Conservation (phyloP, 1,140 invertebrate genomes). For the Euschistus heros region DNA sequence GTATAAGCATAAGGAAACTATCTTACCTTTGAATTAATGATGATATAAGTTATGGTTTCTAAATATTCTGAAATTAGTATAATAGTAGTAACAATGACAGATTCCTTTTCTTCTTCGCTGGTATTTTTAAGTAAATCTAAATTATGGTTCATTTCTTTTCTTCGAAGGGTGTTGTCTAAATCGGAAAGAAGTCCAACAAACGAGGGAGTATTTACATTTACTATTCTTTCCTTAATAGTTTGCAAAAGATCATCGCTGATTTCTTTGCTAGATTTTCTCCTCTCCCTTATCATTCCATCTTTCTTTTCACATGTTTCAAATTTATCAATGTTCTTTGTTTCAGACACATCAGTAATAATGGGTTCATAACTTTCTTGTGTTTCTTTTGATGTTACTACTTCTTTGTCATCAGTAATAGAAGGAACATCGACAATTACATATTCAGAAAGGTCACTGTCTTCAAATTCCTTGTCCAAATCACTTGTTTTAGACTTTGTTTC, state of each 20-base stretch:
- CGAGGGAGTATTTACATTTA: background rate
- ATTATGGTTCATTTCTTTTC: slow-evolving; percentile 31
- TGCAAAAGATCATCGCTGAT: background rate
- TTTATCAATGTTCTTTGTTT: no score
- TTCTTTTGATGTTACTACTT: no score
- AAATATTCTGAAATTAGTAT: slow-evolving; percentile 22
- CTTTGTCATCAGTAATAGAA: no score
- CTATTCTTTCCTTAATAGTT: slow-evolving; percentile 7
- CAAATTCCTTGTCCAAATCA: no score
- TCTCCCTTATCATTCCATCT: background rate
- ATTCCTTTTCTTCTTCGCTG: slow-evolving; percentile 31
- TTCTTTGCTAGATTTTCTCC: background rate
- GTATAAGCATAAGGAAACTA: background rate
- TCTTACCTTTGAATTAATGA: slow-evolving; percentile 18
- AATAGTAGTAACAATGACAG: slow-evolving; percentile 13
- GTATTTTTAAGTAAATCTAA: slow-evolving; percentile 38
- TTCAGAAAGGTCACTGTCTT: no score
- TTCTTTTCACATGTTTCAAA: no score
- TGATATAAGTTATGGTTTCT: slow-evolving; percentile 23
- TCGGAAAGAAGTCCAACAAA: slow-evolving; percentile 11
- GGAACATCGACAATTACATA: no score
- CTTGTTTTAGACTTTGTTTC: no score
- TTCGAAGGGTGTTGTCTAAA: background rate
- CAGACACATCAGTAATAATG: no score
- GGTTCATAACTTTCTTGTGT: no score